phyloP scores from a whole-genome alignment of 1,140 invertebrate genomes.

The Bathynomus jamesi region DNA sequence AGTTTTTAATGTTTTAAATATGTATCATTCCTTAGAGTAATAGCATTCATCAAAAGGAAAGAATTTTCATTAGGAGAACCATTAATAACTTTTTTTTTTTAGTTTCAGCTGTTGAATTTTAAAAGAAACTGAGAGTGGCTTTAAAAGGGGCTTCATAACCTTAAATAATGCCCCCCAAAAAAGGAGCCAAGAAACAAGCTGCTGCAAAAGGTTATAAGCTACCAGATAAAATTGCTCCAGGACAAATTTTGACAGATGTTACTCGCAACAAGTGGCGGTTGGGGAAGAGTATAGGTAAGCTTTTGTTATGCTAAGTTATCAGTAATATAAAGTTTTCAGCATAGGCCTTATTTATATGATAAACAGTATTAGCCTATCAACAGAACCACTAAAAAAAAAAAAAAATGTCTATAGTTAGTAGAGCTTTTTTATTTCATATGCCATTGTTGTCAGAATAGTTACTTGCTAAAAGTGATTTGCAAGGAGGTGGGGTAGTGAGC shows the following conservation, averaged over 20 bases:
- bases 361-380: background rate
- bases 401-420: background rate
- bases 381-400: background rate
- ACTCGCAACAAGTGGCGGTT: slow-evolving; percentile 75
- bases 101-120: too few relatives aligned
- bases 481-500: too few relatives aligned
- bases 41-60: too few relatives aligned
- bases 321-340: background rate
- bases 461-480: background rate
- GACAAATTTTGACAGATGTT: slow-evolving; percentile 71
- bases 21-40: too few relatives aligned
- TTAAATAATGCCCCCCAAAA: background rate
- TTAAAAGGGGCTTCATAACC: too few relatives aligned
- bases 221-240: slow-evolving; percentile 59
- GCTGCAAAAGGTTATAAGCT: slow-evolving; percentile 43
- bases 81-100: too few relatives aligned
- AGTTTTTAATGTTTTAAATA: too few relatives aligned
- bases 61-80: too few relatives aligned
- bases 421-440: background rate
- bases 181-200: slow-evolving; percentile 24
- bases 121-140: too few relatives aligned
- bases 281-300: slow-evolving; percentile 66
- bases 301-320: background rate
- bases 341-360: background rate
- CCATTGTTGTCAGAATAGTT: background rate